These are phyloP conservation scores for Dicrurus megarhynchus DNA, from an alignment of 2,113 vertebrate species.

Conservation along the genomic window DNA sequence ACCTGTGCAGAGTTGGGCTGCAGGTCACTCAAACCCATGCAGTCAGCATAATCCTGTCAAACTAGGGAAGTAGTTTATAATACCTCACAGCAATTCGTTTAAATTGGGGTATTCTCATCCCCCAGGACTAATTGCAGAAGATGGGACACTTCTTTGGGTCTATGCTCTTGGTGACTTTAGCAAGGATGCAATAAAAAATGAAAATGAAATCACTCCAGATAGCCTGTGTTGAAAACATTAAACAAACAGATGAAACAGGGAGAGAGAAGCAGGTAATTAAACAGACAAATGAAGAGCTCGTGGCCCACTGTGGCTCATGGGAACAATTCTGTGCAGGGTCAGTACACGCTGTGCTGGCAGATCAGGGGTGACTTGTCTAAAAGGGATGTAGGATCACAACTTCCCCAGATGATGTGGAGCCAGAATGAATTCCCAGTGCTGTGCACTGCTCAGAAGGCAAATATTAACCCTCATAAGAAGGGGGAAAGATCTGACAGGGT, in stretches of 20 bases:
- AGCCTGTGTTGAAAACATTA: background rate
- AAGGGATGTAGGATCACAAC: background rate
- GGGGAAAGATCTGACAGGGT: background rate
- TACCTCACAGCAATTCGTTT: background rate
- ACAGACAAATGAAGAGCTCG: fast-evolving
- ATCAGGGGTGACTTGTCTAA: background rate
- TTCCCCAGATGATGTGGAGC: background rate
- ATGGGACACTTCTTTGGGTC: background rate
- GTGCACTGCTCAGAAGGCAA: background rate
- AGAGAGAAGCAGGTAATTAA: background rate
- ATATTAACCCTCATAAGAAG: background rate
- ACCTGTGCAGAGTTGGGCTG: fast-evolving
- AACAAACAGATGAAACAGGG: background rate
- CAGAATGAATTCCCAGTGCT: background rate
- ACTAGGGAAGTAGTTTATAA: background rate
- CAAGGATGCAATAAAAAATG: background rate
- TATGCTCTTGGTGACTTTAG: background rate
- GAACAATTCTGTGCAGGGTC: background rate
- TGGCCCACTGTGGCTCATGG: background rate
- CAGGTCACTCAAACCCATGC: background rate
- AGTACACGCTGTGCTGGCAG: background rate
- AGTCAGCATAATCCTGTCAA: background rate
- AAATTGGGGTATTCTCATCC: background rate
- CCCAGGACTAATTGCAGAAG: background rate
- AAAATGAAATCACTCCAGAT: background rate